phyloP scores from a whole-genome alignment of 2,113 vertebrate species.

The Hypocryptadius cinnamomeus region DNA sequence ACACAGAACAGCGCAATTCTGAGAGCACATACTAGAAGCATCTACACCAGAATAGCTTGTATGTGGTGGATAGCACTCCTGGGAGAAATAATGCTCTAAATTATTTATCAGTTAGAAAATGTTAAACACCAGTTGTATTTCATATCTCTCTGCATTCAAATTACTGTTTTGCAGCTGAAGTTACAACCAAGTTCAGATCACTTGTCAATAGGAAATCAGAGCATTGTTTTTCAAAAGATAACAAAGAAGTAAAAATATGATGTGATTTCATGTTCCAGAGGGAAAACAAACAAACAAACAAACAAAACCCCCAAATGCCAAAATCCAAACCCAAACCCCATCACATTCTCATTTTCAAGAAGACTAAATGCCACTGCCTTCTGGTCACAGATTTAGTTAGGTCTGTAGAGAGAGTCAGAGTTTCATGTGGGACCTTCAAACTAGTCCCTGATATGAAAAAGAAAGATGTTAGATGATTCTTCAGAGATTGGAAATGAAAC shows the following conservation, averaged over 20 bases:
- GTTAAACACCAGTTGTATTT: neutral
- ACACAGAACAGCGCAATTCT: neutral
- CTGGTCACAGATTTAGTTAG: neutral
- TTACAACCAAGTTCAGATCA: neutral
- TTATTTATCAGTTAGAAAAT: neutral
- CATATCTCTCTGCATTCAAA: neutral
- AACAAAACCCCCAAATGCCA: accelerated
- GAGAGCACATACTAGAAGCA: neutral
- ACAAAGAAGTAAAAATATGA: neutral
- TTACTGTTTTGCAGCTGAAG: neutral
- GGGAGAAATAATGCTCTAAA: neutral
- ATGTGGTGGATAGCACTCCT: neutral
- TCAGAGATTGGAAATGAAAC: neutral
- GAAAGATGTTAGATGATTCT: neutral
- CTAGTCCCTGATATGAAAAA: neutral
- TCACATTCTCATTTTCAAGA: neutral
- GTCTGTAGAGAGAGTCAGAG: neutral
- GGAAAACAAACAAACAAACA: neutral
- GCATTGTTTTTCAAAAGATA: neutral
- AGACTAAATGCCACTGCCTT: neutral
- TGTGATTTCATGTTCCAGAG: neutral
- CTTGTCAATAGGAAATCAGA: neutral
- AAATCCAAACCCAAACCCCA: neutral
- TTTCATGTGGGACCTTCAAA: neutral
- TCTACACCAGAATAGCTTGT: neutral